phyloP scores from a whole-genome alignment of 2,888 invertebrate genomes.

The Drosophila hawaiiensis region DNA sequence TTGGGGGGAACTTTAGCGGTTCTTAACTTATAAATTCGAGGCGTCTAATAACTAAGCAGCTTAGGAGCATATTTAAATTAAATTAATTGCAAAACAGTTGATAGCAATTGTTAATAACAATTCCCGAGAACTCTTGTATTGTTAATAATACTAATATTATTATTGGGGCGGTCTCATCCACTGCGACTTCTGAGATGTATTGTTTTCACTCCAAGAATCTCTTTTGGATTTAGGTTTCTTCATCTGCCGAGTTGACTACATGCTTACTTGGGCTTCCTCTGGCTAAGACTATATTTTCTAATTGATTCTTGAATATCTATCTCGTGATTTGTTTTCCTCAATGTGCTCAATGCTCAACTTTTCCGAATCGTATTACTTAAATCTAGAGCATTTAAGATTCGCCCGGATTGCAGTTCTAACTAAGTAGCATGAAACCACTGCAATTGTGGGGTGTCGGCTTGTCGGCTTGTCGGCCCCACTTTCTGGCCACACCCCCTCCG shows the following conservation, averaged over 20 bases:
- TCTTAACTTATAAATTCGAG: not conserved
- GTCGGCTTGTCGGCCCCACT: not conserved
- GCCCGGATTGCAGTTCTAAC: conserved; percentile 54
- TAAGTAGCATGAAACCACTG: conserved; percentile 62
- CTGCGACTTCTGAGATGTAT: not conserved
- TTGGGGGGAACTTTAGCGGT: not conserved
- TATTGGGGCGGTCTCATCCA: not conserved
- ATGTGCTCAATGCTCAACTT: not conserved
- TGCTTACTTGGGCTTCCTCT: not conserved
- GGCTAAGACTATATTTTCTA: not conserved
- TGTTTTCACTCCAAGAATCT: not conserved
- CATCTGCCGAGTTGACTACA: not conserved
- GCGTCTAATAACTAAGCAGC: not conserved
- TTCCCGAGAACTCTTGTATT: not conserved
- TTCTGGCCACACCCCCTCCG: not conserved
- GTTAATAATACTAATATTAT: not conserved
- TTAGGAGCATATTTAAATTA: too few relatives aligned
- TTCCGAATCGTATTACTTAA: not conserved
- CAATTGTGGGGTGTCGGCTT: not conserved
- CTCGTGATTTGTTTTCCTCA: not conserved
- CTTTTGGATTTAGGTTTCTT: not conserved
- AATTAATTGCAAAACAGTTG: not conserved
- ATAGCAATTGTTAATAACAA: not conserved
- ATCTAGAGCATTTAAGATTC: conserved; percentile 44
- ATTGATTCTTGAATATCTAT: not conserved